phyloP scores from a whole-genome alignment of 53 echinoderm and acorn worm species.

The Astropecten irregularis region DNA sequence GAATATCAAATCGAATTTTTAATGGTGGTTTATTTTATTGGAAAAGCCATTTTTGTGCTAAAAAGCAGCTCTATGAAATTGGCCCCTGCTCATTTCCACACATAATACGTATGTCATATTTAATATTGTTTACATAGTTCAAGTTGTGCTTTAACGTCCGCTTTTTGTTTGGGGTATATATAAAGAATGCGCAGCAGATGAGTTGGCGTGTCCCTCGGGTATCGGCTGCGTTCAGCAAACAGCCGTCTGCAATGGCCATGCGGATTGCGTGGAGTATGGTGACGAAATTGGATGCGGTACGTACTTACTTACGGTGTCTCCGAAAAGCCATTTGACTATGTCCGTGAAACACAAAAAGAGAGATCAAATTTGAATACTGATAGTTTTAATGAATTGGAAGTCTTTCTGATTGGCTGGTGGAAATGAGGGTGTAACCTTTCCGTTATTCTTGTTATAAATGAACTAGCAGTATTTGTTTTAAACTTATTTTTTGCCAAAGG shows the following conservation, averaged over 20 bases:
- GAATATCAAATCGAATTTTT: no score
- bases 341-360: neutral
- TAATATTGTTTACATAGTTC: neutral
- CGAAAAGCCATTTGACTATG: no score
- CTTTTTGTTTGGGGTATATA: neutral
- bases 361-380: neutral
- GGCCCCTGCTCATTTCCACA: no score
- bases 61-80: no score
- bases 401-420: neutral
- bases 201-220: conserved; percentile 26
- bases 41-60: no score
- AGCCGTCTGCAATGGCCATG: conserved; percentile 10
- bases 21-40: no score
- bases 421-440: no score
- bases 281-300: conserved; percentile 48
- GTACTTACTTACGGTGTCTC: no score
- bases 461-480: no score
- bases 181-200: neutral
- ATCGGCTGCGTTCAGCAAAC: conserved; percentile 9
- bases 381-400: neutral
- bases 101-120: neutral
- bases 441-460: no score
- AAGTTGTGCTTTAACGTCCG: no score
- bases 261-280: conserved; percentile 21
- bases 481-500: no score